A percentile compares a stretch with the other conserved stretches of the same genome.
These are phyloP conservation scores for Strix occidentalis DNA, from an alignment of 2,797 vertebrate genomes.

Conservation along the genomic window DNA sequence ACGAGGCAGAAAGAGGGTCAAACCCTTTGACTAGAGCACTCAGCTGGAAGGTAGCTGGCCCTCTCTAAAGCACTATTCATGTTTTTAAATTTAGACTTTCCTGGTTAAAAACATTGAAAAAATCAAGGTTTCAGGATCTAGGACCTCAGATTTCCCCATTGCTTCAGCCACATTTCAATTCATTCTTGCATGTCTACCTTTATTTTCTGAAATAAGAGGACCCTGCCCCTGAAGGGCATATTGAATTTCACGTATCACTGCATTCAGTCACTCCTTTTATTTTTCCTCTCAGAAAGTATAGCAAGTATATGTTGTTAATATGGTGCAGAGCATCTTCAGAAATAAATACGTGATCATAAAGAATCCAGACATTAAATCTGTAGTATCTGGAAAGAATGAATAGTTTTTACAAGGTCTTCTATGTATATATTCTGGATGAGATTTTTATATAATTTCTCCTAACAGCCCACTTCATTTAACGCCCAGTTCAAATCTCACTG, in stretches of 20 bases:
- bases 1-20: not conserved
- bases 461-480: not conserved
- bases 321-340: not conserved
- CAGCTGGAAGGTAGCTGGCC: not conserved
- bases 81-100: not conserved
- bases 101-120: not conserved
- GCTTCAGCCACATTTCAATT: not conserved
- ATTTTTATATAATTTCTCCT: not conserved
- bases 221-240: fast-evolving
- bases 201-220: not conserved
- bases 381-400: not conserved
- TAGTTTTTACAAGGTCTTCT: not conserved
- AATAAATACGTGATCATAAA: not conserved
- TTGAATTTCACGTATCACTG: not conserved
- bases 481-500: not conserved
- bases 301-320: not conserved
- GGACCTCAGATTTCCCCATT: not conserved
- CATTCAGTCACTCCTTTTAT: not conserved
- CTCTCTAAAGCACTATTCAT: not conserved
- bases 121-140: not conserved
- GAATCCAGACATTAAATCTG: not conserved
- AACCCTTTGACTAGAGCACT: not conserved
- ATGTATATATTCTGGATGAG: not conserved
- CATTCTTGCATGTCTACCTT: not conserved
- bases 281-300: not conserved